Percentiles rank a stretch among this genome's conserved stretches.
These are phyloP conservation scores for Rutilus rutilus DNA, from an alignment of 2,113 vertebrate species.

Conservation along the genomic window DNA sequence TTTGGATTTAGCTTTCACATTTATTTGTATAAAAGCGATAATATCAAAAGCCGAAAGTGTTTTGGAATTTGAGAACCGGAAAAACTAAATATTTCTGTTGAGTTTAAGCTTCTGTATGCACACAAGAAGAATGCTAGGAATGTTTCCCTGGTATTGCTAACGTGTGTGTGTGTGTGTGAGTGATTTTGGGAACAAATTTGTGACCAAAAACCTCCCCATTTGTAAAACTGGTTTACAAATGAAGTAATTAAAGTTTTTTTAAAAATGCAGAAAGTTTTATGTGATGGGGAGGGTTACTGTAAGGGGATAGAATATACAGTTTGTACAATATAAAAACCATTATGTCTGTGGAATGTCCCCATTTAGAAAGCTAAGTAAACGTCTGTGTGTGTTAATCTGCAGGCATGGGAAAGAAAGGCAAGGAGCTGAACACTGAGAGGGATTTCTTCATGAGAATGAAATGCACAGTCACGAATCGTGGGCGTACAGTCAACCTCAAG, in stretches of 20 bases:
- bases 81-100: background rate
- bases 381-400: constrained; percentile 36
- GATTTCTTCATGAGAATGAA: constrained; percentile 99
- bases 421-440: constrained; percentile 87
- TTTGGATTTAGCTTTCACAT: background rate
- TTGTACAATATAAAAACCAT: too few relatives aligned
- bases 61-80: constrained; percentile 1
- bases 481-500: constrained; percentile 97
- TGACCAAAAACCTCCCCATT: too few relatives aligned
- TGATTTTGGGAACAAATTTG: too few relatives aligned
- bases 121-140: constrained; percentile 9
- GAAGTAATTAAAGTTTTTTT: too few relatives aligned
- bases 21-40: background rate
- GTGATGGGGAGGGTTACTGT: background rate
- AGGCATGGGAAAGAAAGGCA: constrained; percentile 89
- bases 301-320: too few relatives aligned
- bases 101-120: constrained; percentile 9
- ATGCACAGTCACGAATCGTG: constrained; percentile 96
- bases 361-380: too few relatives aligned
- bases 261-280: too few relatives aligned
- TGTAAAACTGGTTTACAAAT: too few relatives aligned
- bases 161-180: too few relatives aligned
- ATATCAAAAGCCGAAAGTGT: background rate
- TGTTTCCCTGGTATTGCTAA: constrained; percentile 25
- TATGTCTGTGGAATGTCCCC: too few relatives aligned